Base-by-base conservation (phyloP, 2,888 invertebrate genomes). In the Hecatera dysodea region DNA sequence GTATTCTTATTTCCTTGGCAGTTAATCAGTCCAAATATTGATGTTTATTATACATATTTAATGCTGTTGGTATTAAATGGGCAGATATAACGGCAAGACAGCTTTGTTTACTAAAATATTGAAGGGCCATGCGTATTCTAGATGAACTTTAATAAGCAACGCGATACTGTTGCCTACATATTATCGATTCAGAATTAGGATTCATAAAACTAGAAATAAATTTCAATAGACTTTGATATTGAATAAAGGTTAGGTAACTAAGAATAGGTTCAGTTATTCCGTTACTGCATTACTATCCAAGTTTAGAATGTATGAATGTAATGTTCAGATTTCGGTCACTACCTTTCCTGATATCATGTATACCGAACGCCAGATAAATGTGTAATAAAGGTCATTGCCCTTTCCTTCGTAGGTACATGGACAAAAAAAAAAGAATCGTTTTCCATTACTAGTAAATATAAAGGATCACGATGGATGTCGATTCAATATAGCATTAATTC, bases 71-170 rank as follows among this genome's bases (percentile, higher is more conserved):
- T 63, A 71, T 69, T 68, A 66, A 65, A 68, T 60, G 46, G 50
- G 53, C 36, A 36, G 62, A 44, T 50, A 48, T 56, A 55, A 67
- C 48, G 29, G 56, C 22, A 56, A 56, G 44, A 27, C 70, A 61
- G 66, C 59, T 69, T 75, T 81, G 75, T 78, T 82, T 72, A 62
- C 66, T 76, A 70, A 76, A 82, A 72, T 72, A 76, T 78, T 69
- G 66, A 71, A 53, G 56, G 44, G 60, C 44, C 50, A n/a, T 29
- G 66, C 66, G 72, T 70, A 83, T 75, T 42, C 68, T 71, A 59
- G 69, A 70, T 73, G 82, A 75, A 83, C 78, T 72, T 71, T 63
- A 78, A 73, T 73, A 73, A 69, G 56, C 65, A 39, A 8, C 22
- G 56, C 48, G 39, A 61, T 61, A 56, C 66, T 68, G 55, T 61